Evolutionary conservation across 2,888 invertebrate species (phyloP), one percentile per base, ranked within the genome.

Genomic region (Papilio protenor): DNA sequence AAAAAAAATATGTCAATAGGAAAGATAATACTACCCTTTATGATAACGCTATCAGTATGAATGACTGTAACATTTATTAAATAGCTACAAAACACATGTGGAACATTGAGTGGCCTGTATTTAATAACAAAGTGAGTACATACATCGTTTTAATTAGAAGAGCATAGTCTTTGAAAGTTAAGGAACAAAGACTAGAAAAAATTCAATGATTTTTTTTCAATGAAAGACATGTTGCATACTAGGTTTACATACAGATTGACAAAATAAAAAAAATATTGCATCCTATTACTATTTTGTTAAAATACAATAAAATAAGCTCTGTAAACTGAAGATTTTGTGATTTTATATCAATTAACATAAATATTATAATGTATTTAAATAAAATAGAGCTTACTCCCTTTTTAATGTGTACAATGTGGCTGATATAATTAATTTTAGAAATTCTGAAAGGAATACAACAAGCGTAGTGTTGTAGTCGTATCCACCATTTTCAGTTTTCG

Each of bases 401-500:
- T 88, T 96, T 87, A 94, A 95, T 83, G 96, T 96, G 86, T 97
- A 99, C 5, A 98, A 91, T 75, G 94, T 82, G 47, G 96, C 89
- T 1, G 98, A 98, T 47, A 96, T 95, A 1, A 97, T 81, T 75
- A 99, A 94, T 91, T 99, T 99, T 21, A 98, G 91, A 72, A 97
- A 94, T 95, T 99, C 99, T 10, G 98, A 98, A 79, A 98, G 90
- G 80, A 99, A 95, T 47, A 99, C 98, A 59, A 98, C 98, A 23
- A 97, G 96, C 2, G 97, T 96, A 49, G 98, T 98, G 86, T 98
- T 98, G 88, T 99, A 99, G 82, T 96, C 96, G 91, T 99, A 99
- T 52, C 95, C 95, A 85, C 97, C 97, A 88, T 97, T 96, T 73
- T 96, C 95, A 82, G 96, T 96, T 92, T 99, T 98, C 1, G 98